These are phyloP conservation scores for Tetrapedia diversipes DNA, from an alignment of 2,888 invertebrate species.

Conservation along the genomic window DNA sequence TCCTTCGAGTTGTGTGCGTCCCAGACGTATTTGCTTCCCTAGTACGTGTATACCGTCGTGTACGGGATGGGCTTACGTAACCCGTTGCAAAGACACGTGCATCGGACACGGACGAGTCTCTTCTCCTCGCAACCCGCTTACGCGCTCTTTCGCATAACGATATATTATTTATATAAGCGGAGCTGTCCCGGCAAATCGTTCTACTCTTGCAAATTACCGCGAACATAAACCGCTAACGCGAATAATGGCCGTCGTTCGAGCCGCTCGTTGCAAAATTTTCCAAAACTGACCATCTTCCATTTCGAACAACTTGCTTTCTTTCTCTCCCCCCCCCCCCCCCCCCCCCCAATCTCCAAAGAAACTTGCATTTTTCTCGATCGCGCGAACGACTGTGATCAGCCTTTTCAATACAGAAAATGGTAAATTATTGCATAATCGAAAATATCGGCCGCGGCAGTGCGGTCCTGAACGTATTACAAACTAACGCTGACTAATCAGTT, in stretches of 20 bases:
- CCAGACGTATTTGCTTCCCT: background rate
- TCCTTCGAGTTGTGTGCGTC: constrained; percentile 19
- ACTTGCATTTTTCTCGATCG: background rate
- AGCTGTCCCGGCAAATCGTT: constrained; percentile 64
- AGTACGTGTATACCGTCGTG: background rate
- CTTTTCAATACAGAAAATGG: too few relatives aligned
- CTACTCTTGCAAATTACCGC: constrained; percentile 64
- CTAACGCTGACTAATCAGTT: too few relatives aligned
- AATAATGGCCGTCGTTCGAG: constrained; percentile 42
- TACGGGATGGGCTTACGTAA: constrained; percentile 64
- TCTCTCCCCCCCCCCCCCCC: too few relatives aligned
- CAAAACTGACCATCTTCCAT: background rate
- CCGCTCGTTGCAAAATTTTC: constrained; percentile 11
- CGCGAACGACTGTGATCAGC: background rate
- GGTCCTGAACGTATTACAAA: too few relatives aligned
- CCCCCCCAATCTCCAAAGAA: accelerated
- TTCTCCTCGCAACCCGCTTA: constrained; percentile 27
- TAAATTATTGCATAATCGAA: background rate
- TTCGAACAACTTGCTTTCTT: too few relatives aligned
- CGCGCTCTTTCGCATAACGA: constrained; percentile 67
- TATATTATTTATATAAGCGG: constrained; percentile 73
- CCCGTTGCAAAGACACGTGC: constrained; percentile 63
- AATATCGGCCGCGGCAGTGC: too few relatives aligned
- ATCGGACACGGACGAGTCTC: constrained; percentile 50
- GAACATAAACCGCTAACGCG: constrained; percentile 55